Evolutionary conservation across 2,888 invertebrate genomes (phyloP), one percentile per base, ranked within the genome.

Genomic region (Dendrolimus houi): DNA sequence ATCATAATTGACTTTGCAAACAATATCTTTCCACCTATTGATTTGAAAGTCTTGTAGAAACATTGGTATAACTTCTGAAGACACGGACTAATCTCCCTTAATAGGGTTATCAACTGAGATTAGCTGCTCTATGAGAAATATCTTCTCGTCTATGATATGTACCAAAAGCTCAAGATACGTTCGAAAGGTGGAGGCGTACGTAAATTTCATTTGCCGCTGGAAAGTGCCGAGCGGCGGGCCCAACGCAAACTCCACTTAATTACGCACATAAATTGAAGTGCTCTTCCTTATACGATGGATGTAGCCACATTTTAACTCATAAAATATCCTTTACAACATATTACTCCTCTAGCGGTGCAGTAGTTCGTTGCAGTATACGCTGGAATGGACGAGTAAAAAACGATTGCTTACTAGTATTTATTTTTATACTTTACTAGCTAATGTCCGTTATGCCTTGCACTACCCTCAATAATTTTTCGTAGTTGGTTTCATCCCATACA

Each of bases 251-350:
- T 87, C 83, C 77, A 89, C 88, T 88, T 89, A 89, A 89, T 89
- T 89, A 89, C 87, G 87, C 83, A 87, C 87, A 87, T 87, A 89
- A 88, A 88, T 87, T 87, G 83, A 81, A 88, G 87, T 84, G 87
- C 86, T 87, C 81, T 81, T 75, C 77, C 77, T 78, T 81, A 83
- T 74, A 81, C 81, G 83, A 85, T 82, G 79, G 79, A 82, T 82
- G 85, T 81, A 77, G 75, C 81, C 82, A 74, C 81, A 83, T 82
- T 85, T 82, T 79, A 79, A 79, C 78, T 77, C 77, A 77, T 81
- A 80, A 85, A 83, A 81, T 81, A 80, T 75, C 71, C 75, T 74
- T 75, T 76, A 72, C 72, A 65, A 66, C 64, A 69, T 65, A 63
- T 65, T 71, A 67, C 65, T 58, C 52, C 10, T 8, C 3, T 47